These are phyloP conservation scores for Frieseomelitta varia DNA, from an alignment of 1,140 invertebrate genomes.

Conservation along the genomic window DNA sequence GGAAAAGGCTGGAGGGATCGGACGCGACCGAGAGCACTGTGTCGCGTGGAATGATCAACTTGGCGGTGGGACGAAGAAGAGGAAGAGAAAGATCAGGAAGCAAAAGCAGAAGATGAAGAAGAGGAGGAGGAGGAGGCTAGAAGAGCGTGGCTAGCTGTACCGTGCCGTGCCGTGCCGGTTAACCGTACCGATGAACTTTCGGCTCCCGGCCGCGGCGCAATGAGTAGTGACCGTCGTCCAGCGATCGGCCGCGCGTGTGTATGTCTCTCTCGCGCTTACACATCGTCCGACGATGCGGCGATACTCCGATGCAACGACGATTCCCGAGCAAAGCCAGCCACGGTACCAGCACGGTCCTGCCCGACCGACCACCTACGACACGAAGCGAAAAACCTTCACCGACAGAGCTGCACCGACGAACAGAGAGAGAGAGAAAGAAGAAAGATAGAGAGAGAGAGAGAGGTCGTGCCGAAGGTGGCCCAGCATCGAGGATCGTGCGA, in stretches of 20 bases:
- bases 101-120: not conserved
- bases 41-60: too few relatives aligned
- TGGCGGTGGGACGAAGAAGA: too few relatives aligned
- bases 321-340: not conserved
- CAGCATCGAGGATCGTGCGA: slow-evolving; percentile 79
- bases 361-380: slow-evolving; percentile 64
- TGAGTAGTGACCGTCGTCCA: slow-evolving; percentile 67
- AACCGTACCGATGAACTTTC: slow-evolving; percentile 71
- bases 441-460: slow-evolving; percentile 59
- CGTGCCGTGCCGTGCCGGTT: slow-evolving; percentile 56
- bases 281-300: slow-evolving; percentile 3
- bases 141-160: slow-evolving; percentile 32
- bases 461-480: slow-evolving; percentile 80
- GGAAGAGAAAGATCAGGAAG: too few relatives aligned
- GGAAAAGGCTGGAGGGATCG: too few relatives aligned
- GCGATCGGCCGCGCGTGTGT: slow-evolving; percentile 24
- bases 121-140: slow-evolving; percentile 20
- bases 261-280: not conserved
- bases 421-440: slow-evolving; percentile 70
- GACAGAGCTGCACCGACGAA: slow-evolving; percentile 62
- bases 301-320: slow-evolving; percentile 23
- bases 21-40: too few relatives aligned
- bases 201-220: slow-evolving; percentile 58
- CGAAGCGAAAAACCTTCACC: slow-evolving; percentile 65
- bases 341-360: slow-evolving; percentile 38